Conservation (phyloP, 2,113 vertebrate species). For the Peucedramus taeniatus region DNA sequence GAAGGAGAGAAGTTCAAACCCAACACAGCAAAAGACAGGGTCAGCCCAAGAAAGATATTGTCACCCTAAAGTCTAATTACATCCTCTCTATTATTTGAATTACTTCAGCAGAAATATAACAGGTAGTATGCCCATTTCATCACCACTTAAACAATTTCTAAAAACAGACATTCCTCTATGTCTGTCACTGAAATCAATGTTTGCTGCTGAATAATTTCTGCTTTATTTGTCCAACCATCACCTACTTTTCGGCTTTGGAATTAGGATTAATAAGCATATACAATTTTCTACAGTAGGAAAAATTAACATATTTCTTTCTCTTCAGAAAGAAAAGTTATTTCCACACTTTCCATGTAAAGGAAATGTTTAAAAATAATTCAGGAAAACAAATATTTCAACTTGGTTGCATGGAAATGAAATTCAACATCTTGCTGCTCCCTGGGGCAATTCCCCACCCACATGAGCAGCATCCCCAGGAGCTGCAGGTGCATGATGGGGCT, state of each 20-base stretch:
- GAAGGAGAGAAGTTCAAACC: neutral
- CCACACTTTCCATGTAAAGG: neutral
- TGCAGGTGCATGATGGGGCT: neutral
- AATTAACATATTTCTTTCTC: neutral
- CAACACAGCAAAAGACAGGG: neutral
- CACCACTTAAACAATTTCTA: neutral
- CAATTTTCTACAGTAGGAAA: neutral
- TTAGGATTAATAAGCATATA: accelerated
- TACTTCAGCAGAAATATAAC: neutral
- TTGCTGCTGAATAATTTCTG: neutral
- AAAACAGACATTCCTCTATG: neutral
- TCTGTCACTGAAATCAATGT: neutral
- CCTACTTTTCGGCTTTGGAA: neutral
- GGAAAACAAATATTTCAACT: neutral
- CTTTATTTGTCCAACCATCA: neutral
- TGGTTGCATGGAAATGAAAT: neutral
- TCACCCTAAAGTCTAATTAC: neutral
- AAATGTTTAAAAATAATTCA: neutral
- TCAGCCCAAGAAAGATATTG: neutral
- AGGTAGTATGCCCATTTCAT: neutral
- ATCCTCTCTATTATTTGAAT: neutral
- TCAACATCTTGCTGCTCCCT: neutral
- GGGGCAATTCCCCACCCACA: neutral
- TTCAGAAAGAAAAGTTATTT: neutral
- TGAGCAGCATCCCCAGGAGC: neutral